Percentiles rank a stretch among this genome's conserved stretches.
These are phyloP conservation scores for Rhinoraja longicauda DNA, from an alignment of 2,797 vertebrate genomes.

Conservation along the genomic window DNA sequence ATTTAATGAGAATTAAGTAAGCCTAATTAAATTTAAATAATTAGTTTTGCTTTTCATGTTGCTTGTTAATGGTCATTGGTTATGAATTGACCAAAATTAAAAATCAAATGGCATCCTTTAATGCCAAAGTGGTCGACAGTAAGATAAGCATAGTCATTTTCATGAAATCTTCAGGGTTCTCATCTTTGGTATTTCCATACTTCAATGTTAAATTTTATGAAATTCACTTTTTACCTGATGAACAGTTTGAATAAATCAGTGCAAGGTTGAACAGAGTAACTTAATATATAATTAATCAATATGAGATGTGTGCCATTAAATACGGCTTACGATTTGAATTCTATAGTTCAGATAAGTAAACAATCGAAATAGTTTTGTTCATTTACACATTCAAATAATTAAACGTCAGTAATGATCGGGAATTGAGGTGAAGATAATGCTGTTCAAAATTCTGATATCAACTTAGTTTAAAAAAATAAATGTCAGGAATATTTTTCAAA, in stretches of 20 bases:
- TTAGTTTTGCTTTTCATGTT: neutral
- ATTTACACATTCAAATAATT: neutral
- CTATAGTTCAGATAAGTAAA: neutral
- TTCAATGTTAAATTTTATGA: neutral
- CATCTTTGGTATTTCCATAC: too few species aligned
- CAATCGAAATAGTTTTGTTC: neutral
- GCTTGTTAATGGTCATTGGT: neutral
- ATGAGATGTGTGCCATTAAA: neutral
- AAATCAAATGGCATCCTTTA: neutral
- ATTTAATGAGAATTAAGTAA: too few species aligned
- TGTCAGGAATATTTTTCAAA: neutral
- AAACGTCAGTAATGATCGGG: neutral
- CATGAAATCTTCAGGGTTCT: neutral
- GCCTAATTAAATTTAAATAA: neutral
- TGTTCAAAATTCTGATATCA: too few species aligned
- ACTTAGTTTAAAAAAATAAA: constrained; percentile 10
- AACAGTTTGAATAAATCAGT: neutral
- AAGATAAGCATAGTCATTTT: neutral
- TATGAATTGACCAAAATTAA: neutral
- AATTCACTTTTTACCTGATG: neutral
- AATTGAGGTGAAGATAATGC: neutral
- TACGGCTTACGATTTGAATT: neutral
- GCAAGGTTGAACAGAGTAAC: neutral
- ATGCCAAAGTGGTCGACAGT: neutral
- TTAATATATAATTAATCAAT: neutral